These are phyloP conservation scores for Priocnemis perturbator DNA, from an alignment of 2,888 invertebrate species.

Conservation along the genomic window DNA sequence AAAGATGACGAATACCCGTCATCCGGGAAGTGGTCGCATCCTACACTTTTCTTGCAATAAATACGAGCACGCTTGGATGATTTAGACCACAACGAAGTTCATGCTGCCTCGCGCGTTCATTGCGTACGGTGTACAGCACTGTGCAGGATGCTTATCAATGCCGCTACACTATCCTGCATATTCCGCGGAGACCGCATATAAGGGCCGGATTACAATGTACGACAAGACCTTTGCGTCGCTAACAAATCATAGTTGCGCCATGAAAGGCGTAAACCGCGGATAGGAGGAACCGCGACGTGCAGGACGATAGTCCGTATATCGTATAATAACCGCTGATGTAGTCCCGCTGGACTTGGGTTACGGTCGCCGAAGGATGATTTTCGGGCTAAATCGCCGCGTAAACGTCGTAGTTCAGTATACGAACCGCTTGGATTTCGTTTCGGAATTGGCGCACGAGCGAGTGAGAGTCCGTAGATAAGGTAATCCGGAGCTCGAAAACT, in stretches of 20 bases:
- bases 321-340: conserved; percentile 35
- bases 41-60: conserved; percentile 52
- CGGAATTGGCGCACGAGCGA: conserved; percentile 58
- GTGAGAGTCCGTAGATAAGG: conserved; percentile 73
- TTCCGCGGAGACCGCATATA: conserved; percentile 20
- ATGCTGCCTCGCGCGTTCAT: no score
- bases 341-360: conserved; percentile 35
- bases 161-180: no score
- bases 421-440: conserved; percentile 59
- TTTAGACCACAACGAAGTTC: no score
- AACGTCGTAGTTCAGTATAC: conserved; percentile 56
- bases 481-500: conserved; percentile 70
- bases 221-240: conserved; percentile 23
- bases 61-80: conserved; percentile 17
- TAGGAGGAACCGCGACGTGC: conserved; percentile 25
- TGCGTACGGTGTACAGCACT: no score
- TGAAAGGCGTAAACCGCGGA: not conserved
- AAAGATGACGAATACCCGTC: conserved; percentile 35
- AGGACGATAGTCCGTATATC: conserved; percentile 43
- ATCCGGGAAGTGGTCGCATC: conserved; percentile 48
- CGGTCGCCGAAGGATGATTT: conserved; percentile 35
- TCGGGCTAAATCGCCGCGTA: conserved; percentile 60
- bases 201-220: conserved; percentile 41
- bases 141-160: no score
- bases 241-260: conserved; percentile 25